Evolutionary conservation across 2,797 vertebrate species (phyloP).

Genomic region (Sebastes elongatus): DNA sequence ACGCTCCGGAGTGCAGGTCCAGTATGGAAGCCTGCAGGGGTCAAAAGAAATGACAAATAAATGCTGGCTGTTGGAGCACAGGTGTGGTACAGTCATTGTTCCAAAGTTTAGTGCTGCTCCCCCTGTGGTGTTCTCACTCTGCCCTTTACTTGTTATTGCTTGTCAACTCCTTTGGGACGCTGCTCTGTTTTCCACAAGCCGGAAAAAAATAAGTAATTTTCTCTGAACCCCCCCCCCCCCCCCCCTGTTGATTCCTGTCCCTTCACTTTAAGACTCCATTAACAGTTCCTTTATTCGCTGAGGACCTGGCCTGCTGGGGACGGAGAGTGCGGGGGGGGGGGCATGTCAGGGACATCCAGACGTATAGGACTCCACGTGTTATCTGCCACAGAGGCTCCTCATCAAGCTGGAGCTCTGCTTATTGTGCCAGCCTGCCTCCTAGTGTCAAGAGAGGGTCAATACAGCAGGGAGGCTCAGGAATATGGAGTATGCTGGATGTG

Average conservation of each 20-base stretch:
- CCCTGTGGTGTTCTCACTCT: neutral
- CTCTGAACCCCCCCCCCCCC: slow-evolving; percentile 4
- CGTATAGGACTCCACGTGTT: neutral
- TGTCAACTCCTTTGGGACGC: slow-evolving; percentile 23
- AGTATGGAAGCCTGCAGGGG: slow-evolving; percentile 91
- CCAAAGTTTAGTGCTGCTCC: neutral
- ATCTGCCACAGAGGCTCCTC: neutral
- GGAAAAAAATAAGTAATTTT: slow-evolving; percentile 37
- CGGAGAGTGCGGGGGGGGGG: neutral
- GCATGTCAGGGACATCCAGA: neutral
- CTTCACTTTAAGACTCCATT: slow-evolving; percentile 46
- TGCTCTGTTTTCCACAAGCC: slow-evolving; percentile 28
- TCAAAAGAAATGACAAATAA: slow-evolving; percentile 14
- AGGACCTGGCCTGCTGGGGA: slow-evolving; percentile 15
- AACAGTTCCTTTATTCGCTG: slow-evolving; percentile 50
- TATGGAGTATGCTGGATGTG: neutral
- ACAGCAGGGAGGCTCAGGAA: neutral
- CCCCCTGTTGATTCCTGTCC: neutral
- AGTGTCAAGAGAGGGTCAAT: slow-evolving; percentile 29
- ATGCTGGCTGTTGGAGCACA: neutral
- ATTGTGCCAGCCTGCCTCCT: slow-evolving; percentile 65
- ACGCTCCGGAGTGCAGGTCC: slow-evolving; percentile 94
- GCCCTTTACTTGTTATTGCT: slow-evolving; percentile 50
- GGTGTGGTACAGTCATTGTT: neutral
- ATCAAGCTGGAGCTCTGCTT: neutral